Evolutionary conservation across 2,888 invertebrate genomes (phyloP), one percentile per base, ranked within the genome.

Genomic region (Drosophila yooni): DNA sequence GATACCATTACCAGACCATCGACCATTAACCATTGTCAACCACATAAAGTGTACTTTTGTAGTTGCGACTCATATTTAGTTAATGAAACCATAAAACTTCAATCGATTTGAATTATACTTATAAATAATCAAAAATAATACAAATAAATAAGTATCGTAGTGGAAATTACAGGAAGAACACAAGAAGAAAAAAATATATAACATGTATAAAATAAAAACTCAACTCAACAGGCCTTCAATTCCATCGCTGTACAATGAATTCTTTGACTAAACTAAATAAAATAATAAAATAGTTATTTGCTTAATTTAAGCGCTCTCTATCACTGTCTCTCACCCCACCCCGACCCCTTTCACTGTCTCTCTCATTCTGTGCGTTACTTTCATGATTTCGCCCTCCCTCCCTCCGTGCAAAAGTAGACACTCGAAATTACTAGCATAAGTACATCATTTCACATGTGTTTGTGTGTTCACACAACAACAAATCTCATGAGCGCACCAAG

Each of bases 31-130:
- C 81, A 80, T 76, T 64, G 60, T 61, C 61, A 80, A 65, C 40
- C 51, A 76, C 54, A 27, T 53, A 77, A 43, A 43, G 62, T 70
- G 58, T 70, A 73, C 27, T 60, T 13, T 51, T 38, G 59, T 81
- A 67, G 81, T 51, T 63, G 63, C 71, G 76, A 63, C 63, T 80
- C 62, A 74, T 66, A 60, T 38, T 33, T 65, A 69, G 57, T 58
- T 46, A 21, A 54, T 53, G 40, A 73, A 48, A 25, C 2, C 58
- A 68, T 58, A 58, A 18, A 75, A 57, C 13, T 65, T 75, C 31
- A 70, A 74, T 46, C 46, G 36, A 76, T 62, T 58, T 34, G 21
- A 61, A 70, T 25, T 27, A 33, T 54, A 46, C 21, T 29, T 43
- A 60, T 40, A 53, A 53, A 66, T 62, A 64, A 80, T 64, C 57